A percentile compares a stretch with the other conserved stretches of the same genome.
phyloP scores from a whole-genome alignment of 2,888 invertebrate species.

The Kuschelorhynchus macadamiae region DNA sequence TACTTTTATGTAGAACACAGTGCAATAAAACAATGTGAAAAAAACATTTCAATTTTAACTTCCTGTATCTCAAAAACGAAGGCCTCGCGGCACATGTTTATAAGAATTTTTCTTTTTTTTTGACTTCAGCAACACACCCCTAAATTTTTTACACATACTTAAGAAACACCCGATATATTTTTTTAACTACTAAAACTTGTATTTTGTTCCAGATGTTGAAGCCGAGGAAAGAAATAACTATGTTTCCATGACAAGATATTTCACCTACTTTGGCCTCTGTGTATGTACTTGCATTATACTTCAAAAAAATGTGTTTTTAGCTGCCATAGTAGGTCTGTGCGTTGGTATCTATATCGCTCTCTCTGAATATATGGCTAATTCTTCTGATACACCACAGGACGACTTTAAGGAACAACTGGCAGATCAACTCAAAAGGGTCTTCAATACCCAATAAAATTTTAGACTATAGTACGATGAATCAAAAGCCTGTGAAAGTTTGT shows the following conservation, averaged over 20 bases:
- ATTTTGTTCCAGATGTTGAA: slow-evolving; percentile 68
- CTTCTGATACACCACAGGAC: slow-evolving; percentile 60
- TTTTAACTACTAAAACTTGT: no score
- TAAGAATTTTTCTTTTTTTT: no score
- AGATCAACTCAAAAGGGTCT: slow-evolving; percentile 59
- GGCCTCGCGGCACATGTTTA: no score
- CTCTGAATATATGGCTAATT: slow-evolving; percentile 82
- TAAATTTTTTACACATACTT: no score
- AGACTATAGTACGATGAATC: neutral
- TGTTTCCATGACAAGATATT: slow-evolving; percentile 79
- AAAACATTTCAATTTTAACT: no score
- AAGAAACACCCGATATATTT: no score
- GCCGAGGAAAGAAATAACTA: slow-evolving; percentile 72
- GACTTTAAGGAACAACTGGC: slow-evolving; percentile 58
- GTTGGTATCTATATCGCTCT: slow-evolving; percentile 88
- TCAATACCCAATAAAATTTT: slow-evolving; percentile 30
- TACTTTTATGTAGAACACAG: no score
- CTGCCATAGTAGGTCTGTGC: slow-evolving; percentile 83
- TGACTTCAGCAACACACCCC: no score
- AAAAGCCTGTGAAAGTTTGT: no score
- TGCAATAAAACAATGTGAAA: no score
- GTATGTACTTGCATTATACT: slow-evolving; percentile 89
- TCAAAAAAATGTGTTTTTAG: slow-evolving; percentile 83
- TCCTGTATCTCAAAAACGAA: no score
- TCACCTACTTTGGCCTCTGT: slow-evolving; percentile 88